Evolutionary conservation across 1,140 invertebrate species (phyloP).

Genomic region (Zaprionus davidi): DNA sequence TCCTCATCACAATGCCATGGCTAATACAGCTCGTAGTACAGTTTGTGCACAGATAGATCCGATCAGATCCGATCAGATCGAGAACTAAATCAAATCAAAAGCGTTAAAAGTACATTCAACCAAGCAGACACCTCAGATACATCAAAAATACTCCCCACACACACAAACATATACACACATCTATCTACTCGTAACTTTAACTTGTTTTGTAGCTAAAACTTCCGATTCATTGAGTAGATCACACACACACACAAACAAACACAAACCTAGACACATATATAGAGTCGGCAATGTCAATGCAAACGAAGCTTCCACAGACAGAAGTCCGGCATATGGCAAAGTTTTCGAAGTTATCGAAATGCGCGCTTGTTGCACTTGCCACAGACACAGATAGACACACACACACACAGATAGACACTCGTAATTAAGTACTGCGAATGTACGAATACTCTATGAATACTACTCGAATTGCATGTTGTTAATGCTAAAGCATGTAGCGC

Average conservation of each 20-base stretch:
- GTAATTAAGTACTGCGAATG: constrained; percentile 21
- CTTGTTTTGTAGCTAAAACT: constrained; percentile 68
- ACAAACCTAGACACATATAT: neutral
- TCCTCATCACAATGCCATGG: constrained; percentile 67
- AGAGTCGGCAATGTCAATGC: constrained; percentile 19
- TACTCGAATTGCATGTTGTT: constrained; percentile 74
- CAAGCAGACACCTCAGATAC: constrained; percentile 32
- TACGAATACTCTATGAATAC: constrained; percentile 21
- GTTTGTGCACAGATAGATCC: constrained; percentile 65
- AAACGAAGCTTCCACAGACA: constrained; percentile 43
- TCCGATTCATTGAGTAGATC: constrained; percentile 52
- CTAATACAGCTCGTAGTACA: constrained; percentile 58
- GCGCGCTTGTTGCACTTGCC: constrained; percentile 47
- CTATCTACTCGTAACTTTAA: constrained; percentile 42
- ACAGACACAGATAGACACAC: neutral
- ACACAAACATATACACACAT: constrained; percentile 47
- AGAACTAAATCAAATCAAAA: constrained; percentile 5
- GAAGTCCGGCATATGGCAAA: constrained; percentile 20
- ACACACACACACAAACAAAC: constrained; percentile 4
- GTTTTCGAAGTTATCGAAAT: constrained; percentile 13
- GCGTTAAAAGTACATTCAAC: constrained; percentile 42
- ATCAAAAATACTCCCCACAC: constrained; percentile 18
- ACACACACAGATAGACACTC: neutral
- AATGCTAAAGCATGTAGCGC: constrained; percentile 81
- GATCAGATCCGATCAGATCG: constrained; percentile 32